phyloP scores from a whole-genome alignment of 2,797 vertebrate genomes.

The Phaenicophaeus curvirostris region DNA sequence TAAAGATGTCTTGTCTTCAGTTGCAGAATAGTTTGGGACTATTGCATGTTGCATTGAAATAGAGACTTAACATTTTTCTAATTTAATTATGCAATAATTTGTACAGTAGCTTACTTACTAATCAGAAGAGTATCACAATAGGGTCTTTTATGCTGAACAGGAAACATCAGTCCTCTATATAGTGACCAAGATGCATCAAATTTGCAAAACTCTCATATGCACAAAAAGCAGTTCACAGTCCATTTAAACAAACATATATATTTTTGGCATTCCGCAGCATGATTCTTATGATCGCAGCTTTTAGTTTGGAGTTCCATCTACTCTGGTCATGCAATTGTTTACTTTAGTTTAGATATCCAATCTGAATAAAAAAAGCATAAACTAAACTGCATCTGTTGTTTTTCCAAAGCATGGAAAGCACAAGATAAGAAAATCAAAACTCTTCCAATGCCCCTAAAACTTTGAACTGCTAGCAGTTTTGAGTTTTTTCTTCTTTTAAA shows the following conservation, averaged over 20 bases:
- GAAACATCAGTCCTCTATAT: not conserved
- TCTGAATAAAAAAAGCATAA: not conserved
- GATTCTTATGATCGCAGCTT: not conserved
- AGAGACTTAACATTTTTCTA: not conserved
- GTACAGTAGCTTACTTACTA: not conserved
- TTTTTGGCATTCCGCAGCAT: not conserved
- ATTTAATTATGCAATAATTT: not conserved
- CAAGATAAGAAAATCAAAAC: slow-evolving; percentile 52
- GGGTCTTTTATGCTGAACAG: not conserved
- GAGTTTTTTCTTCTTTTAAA: not conserved
- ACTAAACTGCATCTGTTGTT: not conserved
- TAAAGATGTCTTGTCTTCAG: not conserved
- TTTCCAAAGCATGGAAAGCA: slow-evolving; percentile 1
- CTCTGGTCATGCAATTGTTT: not conserved
- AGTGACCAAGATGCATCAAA: not conserved
- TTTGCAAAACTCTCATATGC: not conserved
- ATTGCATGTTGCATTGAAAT: not conserved
- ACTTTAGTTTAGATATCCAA: slow-evolving; percentile 18
- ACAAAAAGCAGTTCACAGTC: not conserved
- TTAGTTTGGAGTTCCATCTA: not conserved
- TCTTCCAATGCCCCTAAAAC: not conserved
- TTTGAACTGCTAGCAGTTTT: not conserved
- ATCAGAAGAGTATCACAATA: not conserved
- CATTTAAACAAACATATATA: not conserved
- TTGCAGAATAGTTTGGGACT: not conserved